Percentiles rank a stretch among this genome's conserved stretches.
Evolutionary conservation across 2,888 invertebrate genomes (phyloP).

Genomic region (Stenoptilia bipunctidactyla): DNA sequence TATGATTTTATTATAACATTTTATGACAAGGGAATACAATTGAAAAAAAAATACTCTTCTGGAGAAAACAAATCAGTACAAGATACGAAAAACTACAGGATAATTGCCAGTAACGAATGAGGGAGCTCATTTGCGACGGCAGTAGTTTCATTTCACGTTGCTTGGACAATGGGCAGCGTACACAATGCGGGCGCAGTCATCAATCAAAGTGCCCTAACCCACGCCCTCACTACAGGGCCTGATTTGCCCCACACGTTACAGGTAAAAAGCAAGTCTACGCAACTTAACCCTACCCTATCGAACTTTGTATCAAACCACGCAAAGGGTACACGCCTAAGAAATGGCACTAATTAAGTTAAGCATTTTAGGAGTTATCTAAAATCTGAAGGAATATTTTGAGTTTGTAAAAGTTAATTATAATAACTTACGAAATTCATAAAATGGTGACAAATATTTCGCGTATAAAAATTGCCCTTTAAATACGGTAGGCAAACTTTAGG

Average conservation of each 20-base stretch:
- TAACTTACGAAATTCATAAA: too few species aligned
- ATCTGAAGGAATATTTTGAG: too few species aligned
- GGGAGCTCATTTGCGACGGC: conserved; percentile 42
- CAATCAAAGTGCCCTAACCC: conserved; percentile 40
- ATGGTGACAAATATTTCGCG: too few species aligned
- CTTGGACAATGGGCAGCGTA: conserved; percentile 51
- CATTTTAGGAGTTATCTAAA: neutral
- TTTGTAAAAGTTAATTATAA: too few species aligned
- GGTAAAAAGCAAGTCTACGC: conserved; percentile 22
- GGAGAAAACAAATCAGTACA: neutral
- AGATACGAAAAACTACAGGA: conserved; percentile 7
- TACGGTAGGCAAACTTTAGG: neutral
- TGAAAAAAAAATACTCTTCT: neutral
- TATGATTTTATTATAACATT: neutral
- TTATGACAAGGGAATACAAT: neutral
- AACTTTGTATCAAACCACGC: conserved; percentile 17
- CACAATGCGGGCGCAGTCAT: conserved; percentile 48
- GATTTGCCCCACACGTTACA: conserved; percentile 17
- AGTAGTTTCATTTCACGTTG: conserved; percentile 53
- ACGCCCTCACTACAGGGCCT: conserved; percentile 3
- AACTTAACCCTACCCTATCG: conserved; percentile 21
- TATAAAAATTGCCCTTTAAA: too few species aligned
- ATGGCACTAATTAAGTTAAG: neutral
- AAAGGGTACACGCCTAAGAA: conserved; percentile 5
- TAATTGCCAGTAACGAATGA: conserved; percentile 38